A percentile compares a stretch with the other conserved stretches of the same genome.
These are phyloP conservation scores for Furcifer pardalis DNA, from an alignment of 2,797 vertebrate species.

Conservation along the genomic window DNA sequence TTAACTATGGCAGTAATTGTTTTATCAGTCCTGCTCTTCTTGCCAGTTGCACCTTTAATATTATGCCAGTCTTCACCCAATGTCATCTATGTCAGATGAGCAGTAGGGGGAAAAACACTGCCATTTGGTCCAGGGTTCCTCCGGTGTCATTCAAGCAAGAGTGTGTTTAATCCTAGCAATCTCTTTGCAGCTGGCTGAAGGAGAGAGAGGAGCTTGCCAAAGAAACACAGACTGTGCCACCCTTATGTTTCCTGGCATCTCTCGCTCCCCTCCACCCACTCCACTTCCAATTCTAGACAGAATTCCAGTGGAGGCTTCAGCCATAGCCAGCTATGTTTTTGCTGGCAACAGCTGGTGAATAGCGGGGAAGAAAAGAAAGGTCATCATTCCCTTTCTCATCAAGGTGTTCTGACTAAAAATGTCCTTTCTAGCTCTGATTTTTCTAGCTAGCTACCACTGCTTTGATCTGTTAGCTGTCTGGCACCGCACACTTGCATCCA, in stretches of 20 bases:
- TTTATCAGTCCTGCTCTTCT: too few species aligned
- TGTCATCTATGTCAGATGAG: too few species aligned
- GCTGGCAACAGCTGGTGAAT: not conserved
- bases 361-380: not conserved
- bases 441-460: not conserved
- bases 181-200: not conserved
- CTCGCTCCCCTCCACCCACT: not conserved
- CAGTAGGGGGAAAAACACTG: too few species aligned
- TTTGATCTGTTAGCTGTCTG: not conserved
- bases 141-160: constrained; percentile 3
- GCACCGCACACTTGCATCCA: not conserved
- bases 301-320: not conserved
- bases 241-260: not conserved
- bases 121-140: not conserved
- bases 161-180: not conserved
- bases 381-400: not conserved
- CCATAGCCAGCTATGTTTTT: not conserved
- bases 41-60: too few species aligned
- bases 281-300: not conserved
- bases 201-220: not conserved
- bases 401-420: not conserved
- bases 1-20: too few species aligned
- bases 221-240: constrained; percentile 1
- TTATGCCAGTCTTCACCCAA: too few species aligned
- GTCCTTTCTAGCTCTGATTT: too few species aligned